Conservation (phyloP, 2,888 invertebrate genomes). For the Drosophila yooni region DNA sequence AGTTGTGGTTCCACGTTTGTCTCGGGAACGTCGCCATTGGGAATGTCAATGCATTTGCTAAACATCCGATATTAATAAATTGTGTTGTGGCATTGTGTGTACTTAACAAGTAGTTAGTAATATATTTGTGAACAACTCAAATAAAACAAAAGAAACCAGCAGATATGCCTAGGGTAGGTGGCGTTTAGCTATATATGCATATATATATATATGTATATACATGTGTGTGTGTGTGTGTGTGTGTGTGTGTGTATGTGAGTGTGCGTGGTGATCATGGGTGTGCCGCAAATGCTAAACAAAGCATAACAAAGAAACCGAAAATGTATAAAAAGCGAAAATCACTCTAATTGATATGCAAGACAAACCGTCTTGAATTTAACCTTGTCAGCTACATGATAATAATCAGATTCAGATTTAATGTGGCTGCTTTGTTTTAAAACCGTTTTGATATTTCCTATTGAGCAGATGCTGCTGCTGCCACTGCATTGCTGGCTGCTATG, state of each 20-base stretch:
- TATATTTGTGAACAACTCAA: constrained; percentile 23
- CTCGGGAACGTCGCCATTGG: constrained; percentile 53
- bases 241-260: constrained; percentile 17
- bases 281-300: constrained; percentile 46
- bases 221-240: constrained; percentile 14
- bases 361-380: constrained; percentile 8
- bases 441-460: constrained; percentile 16
- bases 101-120: constrained; percentile 4
- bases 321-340: constrained; percentile 9
- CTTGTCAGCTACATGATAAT: constrained; percentile 13
- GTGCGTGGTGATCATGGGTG: constrained; percentile 38
- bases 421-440: constrained; percentile 25
- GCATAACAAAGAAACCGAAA: constrained; percentile 32
- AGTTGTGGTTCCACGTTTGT: constrained; percentile 65
- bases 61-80: constrained; percentile 15
- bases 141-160: constrained; percentile 33
- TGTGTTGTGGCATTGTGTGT: constrained; percentile 20
- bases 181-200: constrained; percentile 17
- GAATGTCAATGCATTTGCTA: constrained; percentile 35
- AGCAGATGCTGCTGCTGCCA: constrained; percentile 13
- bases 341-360: constrained; percentile 35
- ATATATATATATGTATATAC: constrained; percentile 7
- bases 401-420: constrained; percentile 3
- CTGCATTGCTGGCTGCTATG: constrained; percentile 39
- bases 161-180: constrained; percentile 74